A percentile compares a stretch with the other conserved stretches of the same genome.
Evolutionary conservation across 2,888 invertebrate species (phyloP).

Genomic region (Drosophila affinis): DNA sequence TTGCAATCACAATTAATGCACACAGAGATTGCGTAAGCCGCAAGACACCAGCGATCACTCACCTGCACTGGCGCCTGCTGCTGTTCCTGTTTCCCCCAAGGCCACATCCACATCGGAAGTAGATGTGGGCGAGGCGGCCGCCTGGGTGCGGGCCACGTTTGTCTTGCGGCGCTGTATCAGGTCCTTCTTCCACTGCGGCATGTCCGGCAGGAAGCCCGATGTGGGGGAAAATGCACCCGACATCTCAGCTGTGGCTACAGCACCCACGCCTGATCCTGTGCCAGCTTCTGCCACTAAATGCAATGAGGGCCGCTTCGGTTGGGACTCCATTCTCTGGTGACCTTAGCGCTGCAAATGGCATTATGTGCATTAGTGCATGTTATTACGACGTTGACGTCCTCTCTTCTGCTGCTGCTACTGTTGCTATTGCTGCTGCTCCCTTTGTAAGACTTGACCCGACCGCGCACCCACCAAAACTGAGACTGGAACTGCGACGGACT

Average conservation of each 20-base stretch:
- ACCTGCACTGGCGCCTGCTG: constrained; percentile 51
- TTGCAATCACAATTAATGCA: neutral
- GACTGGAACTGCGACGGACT: constrained; percentile 34
- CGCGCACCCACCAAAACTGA: constrained; percentile 58
- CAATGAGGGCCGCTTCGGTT: constrained; percentile 39
- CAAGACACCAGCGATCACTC: constrained; percentile 23
- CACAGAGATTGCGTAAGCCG: neutral
- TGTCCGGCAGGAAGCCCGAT: constrained; percentile 76
- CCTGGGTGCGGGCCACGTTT: constrained; percentile 81
- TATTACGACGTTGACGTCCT: neutral
- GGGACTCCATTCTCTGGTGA: constrained; percentile 46
- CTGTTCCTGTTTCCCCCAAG: constrained; percentile 44
- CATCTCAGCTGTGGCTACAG: constrained; percentile 28
- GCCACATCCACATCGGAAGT: constrained; percentile 58
- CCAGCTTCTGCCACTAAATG: constrained; percentile 31
- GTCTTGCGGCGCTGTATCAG: constrained; percentile 88
- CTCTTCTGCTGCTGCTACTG: constrained; percentile 5
- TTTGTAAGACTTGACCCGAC: constrained; percentile 59
- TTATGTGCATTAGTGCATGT: constrained; percentile 50
- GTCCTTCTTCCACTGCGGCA: constrained; percentile 94
- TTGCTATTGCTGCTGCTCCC: no score
- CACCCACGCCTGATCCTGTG: constrained; percentile 32
- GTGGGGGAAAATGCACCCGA: constrained; percentile 27
- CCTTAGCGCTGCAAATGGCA: constrained; percentile 63
- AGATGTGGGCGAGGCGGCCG: constrained; percentile 45